These are phyloP conservation scores for Oryzias melastigma DNA, from an alignment of 2,113 vertebrate genomes.

Conservation along the genomic window DNA sequence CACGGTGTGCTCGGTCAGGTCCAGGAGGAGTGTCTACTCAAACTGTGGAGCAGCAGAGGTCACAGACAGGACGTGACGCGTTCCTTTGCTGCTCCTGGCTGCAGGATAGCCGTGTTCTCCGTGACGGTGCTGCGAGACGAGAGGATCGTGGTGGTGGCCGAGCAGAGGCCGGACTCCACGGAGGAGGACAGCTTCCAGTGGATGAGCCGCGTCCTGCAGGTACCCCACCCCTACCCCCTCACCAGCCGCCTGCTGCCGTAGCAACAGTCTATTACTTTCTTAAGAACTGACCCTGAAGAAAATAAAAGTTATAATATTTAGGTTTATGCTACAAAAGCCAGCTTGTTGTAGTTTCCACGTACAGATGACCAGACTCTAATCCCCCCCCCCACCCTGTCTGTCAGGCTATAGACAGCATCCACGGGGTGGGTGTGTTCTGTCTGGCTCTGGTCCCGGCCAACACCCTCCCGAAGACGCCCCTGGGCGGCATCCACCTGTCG, in stretches of 20 bases:
- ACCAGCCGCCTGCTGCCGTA: not conserved
- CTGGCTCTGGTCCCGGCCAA: slow-evolving; percentile 95
- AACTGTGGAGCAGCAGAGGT: too few relatives aligned
- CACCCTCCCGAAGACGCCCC: slow-evolving; percentile 95
- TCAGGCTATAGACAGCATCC: slow-evolving; percentile 98
- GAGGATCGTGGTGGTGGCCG: slow-evolving; percentile 96
- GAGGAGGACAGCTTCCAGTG: slow-evolving; percentile 99
- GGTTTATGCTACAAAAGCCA: too few relatives aligned
- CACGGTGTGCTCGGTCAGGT: too few relatives aligned
- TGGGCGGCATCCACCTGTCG: slow-evolving; percentile 97
- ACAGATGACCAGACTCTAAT: too few relatives aligned
- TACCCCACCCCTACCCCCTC: slow-evolving; percentile 25
- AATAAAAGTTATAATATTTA: too few relatives aligned
- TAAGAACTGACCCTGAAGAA: too few relatives aligned
- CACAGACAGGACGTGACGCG: too few relatives aligned
- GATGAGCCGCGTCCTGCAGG: slow-evolving; percentile 99
- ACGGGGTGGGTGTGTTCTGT: slow-evolving; percentile 97
- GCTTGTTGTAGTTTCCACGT: too few relatives aligned
- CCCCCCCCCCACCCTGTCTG: too few relatives aligned
- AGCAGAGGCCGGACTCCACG: slow-evolving; percentile 96
- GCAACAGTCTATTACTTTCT: not conserved
- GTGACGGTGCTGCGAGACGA: slow-evolving; percentile 96
- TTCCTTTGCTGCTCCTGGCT: not conserved
- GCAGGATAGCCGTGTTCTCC: slow-evolving; percentile 97
- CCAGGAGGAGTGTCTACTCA: too few relatives aligned